Base-by-base conservation (phyloP, 2,888 invertebrate genomes). In the Meteorus colon region DNA sequence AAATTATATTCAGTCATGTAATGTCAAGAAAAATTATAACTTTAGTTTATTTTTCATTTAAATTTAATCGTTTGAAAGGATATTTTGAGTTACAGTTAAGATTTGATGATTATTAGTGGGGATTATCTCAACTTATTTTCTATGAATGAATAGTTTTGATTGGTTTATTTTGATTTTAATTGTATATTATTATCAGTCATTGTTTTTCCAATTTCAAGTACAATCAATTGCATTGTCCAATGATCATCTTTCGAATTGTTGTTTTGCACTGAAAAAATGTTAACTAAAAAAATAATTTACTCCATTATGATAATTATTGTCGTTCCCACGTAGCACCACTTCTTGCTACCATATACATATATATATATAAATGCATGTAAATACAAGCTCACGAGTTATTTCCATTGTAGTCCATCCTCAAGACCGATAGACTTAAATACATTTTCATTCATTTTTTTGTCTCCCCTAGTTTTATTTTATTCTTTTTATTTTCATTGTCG, bases 1-100 rank as follows among this genome's bases (percentile, higher is more conserved):
- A 65, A 65, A 55, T 55, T 37, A 34, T 34, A 19, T 19, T 65
- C 65, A 63, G 12, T 14, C 77, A 82, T 81, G 55, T 19, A 19
- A 19, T 55, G 19, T 55, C n/a, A 10, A 24, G 8, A 48, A 48
- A 48, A 48, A 48, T 48, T 48, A 48, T 48, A n/a, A 48, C n/a
- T 48, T 2, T 45, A 8, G 24, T 24, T 48, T 48, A 4, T 2
- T 16, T 48, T 48, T 48, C 16, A 48, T n/a, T 48, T 16, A 5
- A n/a, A n/a, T 48, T 48, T 41, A 12, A 41, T 41, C 12, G 41
- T 12, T 12, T 0, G 8, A 41, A 41, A 41, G 8, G 12, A 12
- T 41, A 41, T 41, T 41, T 41, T 12, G 41, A 12, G 12, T 8
- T 41, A 41, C 41, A 41, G 41, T 8, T 41, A 10, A 41, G 41